phyloP scores from a whole-genome alignment of 2,888 invertebrate genomes.

The Sepioteuthis lessoniana region DNA sequence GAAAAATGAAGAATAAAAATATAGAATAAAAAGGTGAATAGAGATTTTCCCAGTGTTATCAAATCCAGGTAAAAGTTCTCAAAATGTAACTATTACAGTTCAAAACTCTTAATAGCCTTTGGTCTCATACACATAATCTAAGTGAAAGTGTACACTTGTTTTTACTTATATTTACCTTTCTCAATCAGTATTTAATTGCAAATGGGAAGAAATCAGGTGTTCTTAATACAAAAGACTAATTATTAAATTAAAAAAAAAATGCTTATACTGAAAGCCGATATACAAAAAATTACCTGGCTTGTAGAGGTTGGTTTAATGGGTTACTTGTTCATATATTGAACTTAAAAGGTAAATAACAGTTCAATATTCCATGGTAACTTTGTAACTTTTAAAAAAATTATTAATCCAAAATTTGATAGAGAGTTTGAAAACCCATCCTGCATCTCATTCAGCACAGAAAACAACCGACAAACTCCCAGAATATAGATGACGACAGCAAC shows the following conservation, averaged over 20 bases:
- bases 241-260: neutral
- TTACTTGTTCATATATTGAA: neutral
- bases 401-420: neutral
- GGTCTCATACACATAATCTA: neutral
- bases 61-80: neutral
- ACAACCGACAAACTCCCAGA: neutral
- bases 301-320: neutral
- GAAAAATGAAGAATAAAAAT: neutral
- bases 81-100: neutral
- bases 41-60: neutral
- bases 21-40: neutral
- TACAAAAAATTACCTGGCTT: neutral
- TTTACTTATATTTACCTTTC: slow-evolving; percentile 2
- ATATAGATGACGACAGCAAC: slow-evolving; percentile 6
- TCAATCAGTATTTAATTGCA: neutral
- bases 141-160: neutral
- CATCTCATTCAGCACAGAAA: neutral
- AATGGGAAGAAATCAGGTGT: neutral
- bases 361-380: neutral
- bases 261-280: neutral
- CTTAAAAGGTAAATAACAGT: neutral
- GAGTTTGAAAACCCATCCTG: neutral
- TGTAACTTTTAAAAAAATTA: neutral
- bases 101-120: neutral
- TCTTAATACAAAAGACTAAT: neutral